Conservation (phyloP, 2,888 invertebrate species). For the Lepidocyrtoides sp. region DNA sequence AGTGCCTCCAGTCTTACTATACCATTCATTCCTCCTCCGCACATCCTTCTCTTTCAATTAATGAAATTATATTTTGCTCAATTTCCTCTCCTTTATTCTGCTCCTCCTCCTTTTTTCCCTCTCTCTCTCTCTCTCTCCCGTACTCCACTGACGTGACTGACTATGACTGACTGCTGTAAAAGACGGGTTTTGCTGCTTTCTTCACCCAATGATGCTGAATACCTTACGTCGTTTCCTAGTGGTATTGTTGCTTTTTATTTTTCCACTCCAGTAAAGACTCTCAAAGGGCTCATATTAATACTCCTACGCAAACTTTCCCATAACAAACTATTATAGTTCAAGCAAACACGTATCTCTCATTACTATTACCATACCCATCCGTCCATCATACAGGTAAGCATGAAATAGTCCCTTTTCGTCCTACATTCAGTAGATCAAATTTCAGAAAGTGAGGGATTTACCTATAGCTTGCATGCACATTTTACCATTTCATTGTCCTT, state of each 20-base stretch:
- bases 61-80: slow-evolving; percentile 43
- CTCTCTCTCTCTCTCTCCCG: neutral
- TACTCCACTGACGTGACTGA: neutral
- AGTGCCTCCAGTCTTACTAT: neutral
- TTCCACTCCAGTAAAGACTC: neutral
- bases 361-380: neutral
- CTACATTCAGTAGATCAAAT: neutral
- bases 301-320: neutral
- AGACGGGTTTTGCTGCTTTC: neutral
- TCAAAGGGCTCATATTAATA: neutral
- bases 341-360: neutral
- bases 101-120: no score
- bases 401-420: no score
- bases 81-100: no score
- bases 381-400: neutral
- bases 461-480: no score
- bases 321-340: neutral
- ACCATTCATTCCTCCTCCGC: neutral
- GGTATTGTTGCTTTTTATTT: neutral
- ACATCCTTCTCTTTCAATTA: slow-evolving; percentile 33
- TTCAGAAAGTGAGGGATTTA: neutral
- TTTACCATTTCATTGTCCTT: slow-evolving; percentile 1
- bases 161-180: neutral
- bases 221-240: neutral
- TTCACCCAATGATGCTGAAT: neutral